Evolutionary conservation across 2,888 invertebrate species (phyloP), one percentile per base, ranked within the genome.

Genomic region (Plebejus argus): DNA sequence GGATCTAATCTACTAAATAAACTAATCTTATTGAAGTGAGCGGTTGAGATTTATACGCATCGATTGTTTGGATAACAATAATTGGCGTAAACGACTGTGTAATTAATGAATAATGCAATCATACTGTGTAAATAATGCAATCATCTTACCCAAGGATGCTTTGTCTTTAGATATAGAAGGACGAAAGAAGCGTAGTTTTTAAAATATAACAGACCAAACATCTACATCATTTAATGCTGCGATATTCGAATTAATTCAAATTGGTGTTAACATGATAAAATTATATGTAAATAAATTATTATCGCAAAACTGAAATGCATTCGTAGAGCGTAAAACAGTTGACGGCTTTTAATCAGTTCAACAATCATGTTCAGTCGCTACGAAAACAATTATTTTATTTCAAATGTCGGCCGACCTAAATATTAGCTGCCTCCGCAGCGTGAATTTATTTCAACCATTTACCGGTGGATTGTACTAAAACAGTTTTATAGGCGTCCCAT

Each of bases 271-370:
- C 23, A 20, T 15, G 18, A 33, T 33, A 33, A 66, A 66, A 28
- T 66, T 45, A 45, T 20, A 35, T 23, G 39, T 45, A 45, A 20
- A 45, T 23, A 45, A 72, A 39, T 72, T 10, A 45, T 39, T 71
- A 20, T 39, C 71, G 39, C 71, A 71, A 71, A 71, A 71, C 71
- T 70, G 70, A 20, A 71, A 45, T 72, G 39, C 72, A 39, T 72
- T 72, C 72, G 45, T 72, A 72, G 20, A 45, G 72, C 72, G 45
- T 72, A 72, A 66, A 28, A 39, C 72, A 72, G 72, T 72, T 45
- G 72, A 39, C 72, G 72, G 72, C 72, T 45, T 72, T 72, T 72
- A 72, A 72, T 72, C 72, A 72, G 72, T 72, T 45, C 72, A 72
- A 72, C 72, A 72, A 72, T 72, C 28, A 10, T 45, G 45, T 72